Evolutionary conservation across 2,888 invertebrate species (phyloP).

Genomic region (Pheosia gnoma): DNA sequence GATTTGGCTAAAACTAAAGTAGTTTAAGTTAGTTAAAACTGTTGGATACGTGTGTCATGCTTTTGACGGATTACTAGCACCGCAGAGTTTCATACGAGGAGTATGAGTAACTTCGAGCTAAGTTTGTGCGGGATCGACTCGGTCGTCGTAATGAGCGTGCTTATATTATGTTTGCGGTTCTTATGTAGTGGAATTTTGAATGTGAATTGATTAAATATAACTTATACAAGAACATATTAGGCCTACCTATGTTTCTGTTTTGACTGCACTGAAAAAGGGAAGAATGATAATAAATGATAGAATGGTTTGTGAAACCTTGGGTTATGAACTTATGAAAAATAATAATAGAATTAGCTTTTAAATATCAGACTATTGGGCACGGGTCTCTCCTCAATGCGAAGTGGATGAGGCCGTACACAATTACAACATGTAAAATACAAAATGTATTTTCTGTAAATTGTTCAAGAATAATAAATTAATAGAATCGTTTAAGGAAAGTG

Average conservation of each 20-base stretch:
- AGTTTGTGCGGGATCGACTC: constrained; percentile 13
- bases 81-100: constrained; percentile 8
- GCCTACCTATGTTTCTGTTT: background rate
- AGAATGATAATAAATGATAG: too few relatives aligned
- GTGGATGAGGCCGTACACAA: too few relatives aligned
- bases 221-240: too few relatives aligned
- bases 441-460: too few relatives aligned
- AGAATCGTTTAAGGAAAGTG: too few relatives aligned
- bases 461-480: too few relatives aligned
- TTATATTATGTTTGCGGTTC: background rate
- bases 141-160: background rate
- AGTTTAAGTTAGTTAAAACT: constrained; percentile 57
- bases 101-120: background rate
- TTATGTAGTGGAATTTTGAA: background rate
- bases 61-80: constrained; percentile 67
- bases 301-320: too few relatives aligned
- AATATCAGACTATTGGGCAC: too few relatives aligned
- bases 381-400: too few relatives aligned
- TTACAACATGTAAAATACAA: too few relatives aligned
- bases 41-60: constrained; percentile 58
- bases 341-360: too few relatives aligned
- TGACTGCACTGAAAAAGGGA: background rate
- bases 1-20: constrained; percentile 45
- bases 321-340: too few relatives aligned
- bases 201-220: background rate